Evolutionary conservation across 2,888 invertebrate species (phyloP).

Genomic region (Drymonia ruficornis): DNA sequence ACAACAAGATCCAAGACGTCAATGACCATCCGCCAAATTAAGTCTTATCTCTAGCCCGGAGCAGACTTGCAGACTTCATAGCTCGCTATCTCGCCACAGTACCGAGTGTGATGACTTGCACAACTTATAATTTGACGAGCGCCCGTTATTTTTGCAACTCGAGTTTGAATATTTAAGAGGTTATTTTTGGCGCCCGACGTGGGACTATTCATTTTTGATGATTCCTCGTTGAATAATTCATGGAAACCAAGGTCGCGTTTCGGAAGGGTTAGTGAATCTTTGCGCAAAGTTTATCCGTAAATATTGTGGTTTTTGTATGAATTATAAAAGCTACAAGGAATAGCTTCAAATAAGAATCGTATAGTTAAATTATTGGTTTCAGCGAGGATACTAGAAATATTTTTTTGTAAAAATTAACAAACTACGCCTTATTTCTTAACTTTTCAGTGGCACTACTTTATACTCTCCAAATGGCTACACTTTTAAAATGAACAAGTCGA

Average conservation of each 20-base stretch:
- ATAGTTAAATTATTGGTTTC: no score
- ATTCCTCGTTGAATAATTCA: conserved; percentile 23
- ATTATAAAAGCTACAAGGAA: not conserved
- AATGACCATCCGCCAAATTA: conserved; percentile 8
- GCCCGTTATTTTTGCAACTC: conserved; percentile 59
- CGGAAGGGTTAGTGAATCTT: conserved; percentile 2
- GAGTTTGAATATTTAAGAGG: conserved; percentile 70
- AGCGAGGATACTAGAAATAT: no score
- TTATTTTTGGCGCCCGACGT: conserved; percentile 65
- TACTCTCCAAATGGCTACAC: no score
- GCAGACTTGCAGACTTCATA: conserved; percentile 6
- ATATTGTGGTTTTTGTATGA: conserved; percentile 13
- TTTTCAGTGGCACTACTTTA: no score
- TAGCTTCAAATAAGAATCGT: not conserved
- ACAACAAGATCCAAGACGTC: conserved; percentile 1
- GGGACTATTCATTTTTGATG: conserved; percentile 42
- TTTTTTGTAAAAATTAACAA: no score
- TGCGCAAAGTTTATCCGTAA: conserved; percentile 10
- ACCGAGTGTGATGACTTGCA: conserved; percentile 47
- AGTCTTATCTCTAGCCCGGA: conserved; percentile 11
- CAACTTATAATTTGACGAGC: conserved; percentile 73
- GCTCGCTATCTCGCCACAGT: conserved; percentile 18
- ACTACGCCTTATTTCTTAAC: no score
- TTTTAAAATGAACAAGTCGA: no score
- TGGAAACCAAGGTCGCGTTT: conserved; percentile 14